Conservation (phyloP, 2,797 vertebrate species). For the Malurus splendens region DNA sequence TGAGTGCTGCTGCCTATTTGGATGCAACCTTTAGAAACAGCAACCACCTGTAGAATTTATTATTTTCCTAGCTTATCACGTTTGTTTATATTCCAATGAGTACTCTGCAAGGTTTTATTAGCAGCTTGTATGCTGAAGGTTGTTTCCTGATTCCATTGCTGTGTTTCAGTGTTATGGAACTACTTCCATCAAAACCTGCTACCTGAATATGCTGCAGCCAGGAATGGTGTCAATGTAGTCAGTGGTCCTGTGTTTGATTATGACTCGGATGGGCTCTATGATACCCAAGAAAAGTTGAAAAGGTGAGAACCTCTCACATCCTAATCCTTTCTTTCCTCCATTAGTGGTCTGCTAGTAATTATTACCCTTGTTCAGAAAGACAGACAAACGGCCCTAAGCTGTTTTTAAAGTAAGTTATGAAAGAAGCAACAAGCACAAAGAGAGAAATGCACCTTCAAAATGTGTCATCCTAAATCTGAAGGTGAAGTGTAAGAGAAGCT, state of each 20-base stretch:
- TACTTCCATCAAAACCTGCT: constrained; percentile 80
- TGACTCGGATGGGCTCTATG: constrained; percentile 81
- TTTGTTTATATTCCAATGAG: neutral
- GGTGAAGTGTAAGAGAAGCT: neutral
- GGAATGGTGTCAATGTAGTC: constrained; percentile 81
- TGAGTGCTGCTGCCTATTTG: neutral
- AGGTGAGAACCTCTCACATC: constrained; percentile 68
- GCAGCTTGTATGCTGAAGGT: neutral
- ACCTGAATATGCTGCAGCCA: constrained; percentile 71
- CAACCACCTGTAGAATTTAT: neutral
- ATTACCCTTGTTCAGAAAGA: neutral
- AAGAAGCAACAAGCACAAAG: neutral
- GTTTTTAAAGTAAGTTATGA: neutral
- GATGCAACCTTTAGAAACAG: neutral
- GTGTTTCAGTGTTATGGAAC: constrained; percentile 82
- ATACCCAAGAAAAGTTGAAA: constrained; percentile 74
- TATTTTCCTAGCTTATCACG: neutral
- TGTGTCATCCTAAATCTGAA: neutral
- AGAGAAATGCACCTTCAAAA: neutral
- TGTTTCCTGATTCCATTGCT: neutral
- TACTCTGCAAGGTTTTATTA: neutral
- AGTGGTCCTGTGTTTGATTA: constrained; percentile 87
- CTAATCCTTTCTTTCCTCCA: neutral
- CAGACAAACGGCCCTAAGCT: neutral
- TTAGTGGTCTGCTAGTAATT: neutral